These are phyloP conservation scores for Drosophila sucinea DNA, from an alignment of 1,140 invertebrate species.

Conservation along the genomic window DNA sequence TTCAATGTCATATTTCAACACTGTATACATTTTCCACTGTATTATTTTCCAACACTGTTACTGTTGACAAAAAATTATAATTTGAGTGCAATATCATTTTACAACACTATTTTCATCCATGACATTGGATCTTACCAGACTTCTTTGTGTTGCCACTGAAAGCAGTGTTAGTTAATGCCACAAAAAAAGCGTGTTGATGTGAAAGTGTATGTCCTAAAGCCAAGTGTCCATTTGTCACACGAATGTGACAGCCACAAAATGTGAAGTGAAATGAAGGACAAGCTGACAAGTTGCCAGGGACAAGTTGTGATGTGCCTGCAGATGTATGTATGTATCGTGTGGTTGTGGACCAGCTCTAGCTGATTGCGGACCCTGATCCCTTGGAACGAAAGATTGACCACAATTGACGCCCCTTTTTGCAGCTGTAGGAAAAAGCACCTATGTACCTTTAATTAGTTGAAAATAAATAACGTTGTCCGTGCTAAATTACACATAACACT, in stretches of 20 bases:
- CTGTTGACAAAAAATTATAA: too few relatives aligned
- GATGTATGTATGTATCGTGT: not conserved
- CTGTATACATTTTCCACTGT: too few relatives aligned
- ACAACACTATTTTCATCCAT: too few relatives aligned
- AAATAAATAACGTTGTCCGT: not conserved
- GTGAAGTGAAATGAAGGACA: conserved; percentile 6
- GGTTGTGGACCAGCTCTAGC: not conserved
- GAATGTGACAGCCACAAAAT: conserved; percentile 51
- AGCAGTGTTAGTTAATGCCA: conserved; percentile 12
- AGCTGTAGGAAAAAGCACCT: not conserved
- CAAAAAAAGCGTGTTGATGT: conserved; percentile 19
- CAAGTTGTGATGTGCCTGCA: conserved; percentile 23
- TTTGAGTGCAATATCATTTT: too few relatives aligned
- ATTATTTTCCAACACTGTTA: not conserved
- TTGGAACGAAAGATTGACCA: conserved; percentile 22
- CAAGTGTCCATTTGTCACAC: conserved; percentile 61
- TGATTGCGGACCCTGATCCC: conserved; percentile 27
- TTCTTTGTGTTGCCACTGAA: not conserved
- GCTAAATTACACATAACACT: not conserved
- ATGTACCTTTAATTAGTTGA: not conserved
- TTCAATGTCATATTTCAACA: too few relatives aligned
- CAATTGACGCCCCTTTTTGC: conserved; percentile 42
- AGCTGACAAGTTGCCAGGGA: conserved; percentile 48
- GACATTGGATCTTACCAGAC: not conserved
- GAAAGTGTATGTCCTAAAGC: conserved; percentile 44